Evolutionary conservation across 2,113 vertebrate species (phyloP), one percentile per base, ranked within the genome.

Genomic region (Istiophorus platypterus): DNA sequence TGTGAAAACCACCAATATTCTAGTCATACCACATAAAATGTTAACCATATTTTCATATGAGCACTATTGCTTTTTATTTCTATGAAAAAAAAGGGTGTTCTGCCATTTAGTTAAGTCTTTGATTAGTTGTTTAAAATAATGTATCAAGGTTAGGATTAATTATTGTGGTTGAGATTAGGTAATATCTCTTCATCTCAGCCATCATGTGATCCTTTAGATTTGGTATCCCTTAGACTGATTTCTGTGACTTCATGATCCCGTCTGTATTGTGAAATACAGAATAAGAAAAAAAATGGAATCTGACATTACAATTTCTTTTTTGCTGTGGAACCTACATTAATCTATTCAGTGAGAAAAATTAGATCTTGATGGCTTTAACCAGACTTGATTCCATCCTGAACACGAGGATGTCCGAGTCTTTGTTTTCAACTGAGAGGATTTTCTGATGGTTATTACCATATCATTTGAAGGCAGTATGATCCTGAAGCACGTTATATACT

Each of bases 361-460:
- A 49, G 27, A 71, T 39, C 18, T 7, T 26, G 11, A 65, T 12
- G 45, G 51, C 17, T 72, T 29, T 27, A 42, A 45, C n/a, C n/a
- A n/a, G n/a, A n/a, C n/a, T 69, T 7, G 14, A 29, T 37, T 73
- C 24, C n/a, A n/a, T n/a, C n/a, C n/a, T 78, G 34, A 61, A 34
- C 26, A 31, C 56, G 8, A 71, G 57, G 5, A 41, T 1, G 22
- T 54, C 3, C 1, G 5, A 34, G 62, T n/a, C 26, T n/a, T 62
- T 61, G 20, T 45, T 58, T 64, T 71, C 26, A 51, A 13, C 31
- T 45, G 69, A 34, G 45, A 77, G 59, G 47, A 59, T 52, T 31
- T 18, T 70, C 49, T 39, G 27, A 34, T 58, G 49, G 15, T 59
- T 26, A 27, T 63, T 47, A 57, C 29, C n/a, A 24, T 37, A 64